phyloP scores from a whole-genome alignment of 2,113 vertebrate species.

The Odontesthes bonariensis region DNA sequence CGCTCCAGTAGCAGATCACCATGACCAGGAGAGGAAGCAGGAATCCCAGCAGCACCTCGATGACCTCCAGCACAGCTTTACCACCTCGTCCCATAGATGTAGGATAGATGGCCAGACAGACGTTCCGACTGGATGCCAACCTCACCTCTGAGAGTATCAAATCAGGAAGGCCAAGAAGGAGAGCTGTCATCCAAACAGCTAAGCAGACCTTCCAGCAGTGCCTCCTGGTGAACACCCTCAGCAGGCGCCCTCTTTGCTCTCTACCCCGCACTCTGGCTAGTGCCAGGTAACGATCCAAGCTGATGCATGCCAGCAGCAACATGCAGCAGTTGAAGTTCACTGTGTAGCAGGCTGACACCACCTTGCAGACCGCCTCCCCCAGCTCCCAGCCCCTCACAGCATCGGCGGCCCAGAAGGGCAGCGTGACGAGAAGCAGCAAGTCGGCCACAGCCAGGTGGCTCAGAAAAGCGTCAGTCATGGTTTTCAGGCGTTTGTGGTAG shows the following conservation, averaged over 20 bases:
- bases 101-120: slow-evolving; percentile 86
- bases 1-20: slow-evolving; percentile 86
- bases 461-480: slow-evolving; percentile 88
- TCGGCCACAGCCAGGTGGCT: slow-evolving; percentile 92
- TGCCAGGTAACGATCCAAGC: slow-evolving; percentile 88
- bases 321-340: slow-evolving; percentile 93
- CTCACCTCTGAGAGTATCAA: slow-evolving; percentile 87
- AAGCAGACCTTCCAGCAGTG: slow-evolving; percentile 70
- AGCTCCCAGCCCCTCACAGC: slow-evolving; percentile 90
- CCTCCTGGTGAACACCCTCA: slow-evolving; percentile 54
- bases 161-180: slow-evolving; percentile 88
- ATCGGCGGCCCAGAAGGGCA: slow-evolving; percentile 92
- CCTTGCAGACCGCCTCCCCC: slow-evolving; percentile 86
- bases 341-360: slow-evolving; percentile 87
- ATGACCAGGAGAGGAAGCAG: slow-evolving; percentile 90
- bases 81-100: slow-evolving; percentile 72
- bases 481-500: slow-evolving; percentile 89
- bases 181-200: slow-evolving; percentile 84
- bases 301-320: slow-evolving; percentile 93
- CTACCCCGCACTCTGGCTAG: slow-evolving; percentile 48
- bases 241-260: slow-evolving; percentile 29
- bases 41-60: slow-evolving; percentile 90
- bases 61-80: slow-evolving; percentile 86
- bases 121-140: slow-evolving; percentile 47
- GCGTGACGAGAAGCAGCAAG: slow-evolving; percentile 89